These are phyloP conservation scores for Tachycineta bicolor DNA, from an alignment of 2,113 vertebrate genomes.

Conservation along the genomic window DNA sequence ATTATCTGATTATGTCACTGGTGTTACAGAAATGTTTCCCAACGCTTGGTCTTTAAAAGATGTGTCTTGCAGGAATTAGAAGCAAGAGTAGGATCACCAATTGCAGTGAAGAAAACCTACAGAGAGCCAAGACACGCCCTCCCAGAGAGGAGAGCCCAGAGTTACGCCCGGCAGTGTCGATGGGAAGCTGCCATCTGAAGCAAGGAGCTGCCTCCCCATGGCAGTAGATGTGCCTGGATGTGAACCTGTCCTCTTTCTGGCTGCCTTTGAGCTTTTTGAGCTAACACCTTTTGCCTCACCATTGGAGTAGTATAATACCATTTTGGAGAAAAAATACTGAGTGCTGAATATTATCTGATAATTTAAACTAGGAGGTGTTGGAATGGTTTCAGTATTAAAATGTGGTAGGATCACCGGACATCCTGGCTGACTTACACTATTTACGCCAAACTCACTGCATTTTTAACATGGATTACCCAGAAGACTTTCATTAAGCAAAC, in stretches of 20 bases:
- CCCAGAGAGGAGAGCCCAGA: neutral
- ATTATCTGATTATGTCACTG: neutral
- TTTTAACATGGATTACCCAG: neutral
- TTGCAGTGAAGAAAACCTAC: rapidly evolving
- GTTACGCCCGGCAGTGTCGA: rapidly evolving
- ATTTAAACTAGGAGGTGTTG: neutral
- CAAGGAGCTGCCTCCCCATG: neutral
- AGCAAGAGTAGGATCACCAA: neutral
- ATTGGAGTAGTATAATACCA: neutral
- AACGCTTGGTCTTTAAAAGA: neutral
- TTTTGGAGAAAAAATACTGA: neutral
- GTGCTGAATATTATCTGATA: neutral
- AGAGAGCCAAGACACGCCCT: neutral
- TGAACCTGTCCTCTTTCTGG: neutral
- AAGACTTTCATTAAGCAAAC: neutral
- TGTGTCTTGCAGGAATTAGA: neutral
- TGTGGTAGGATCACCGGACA: rapidly evolving
- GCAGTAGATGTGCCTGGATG: rapidly evolving
- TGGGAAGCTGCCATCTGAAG: rapidly evolving
- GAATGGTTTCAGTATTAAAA: neutral
- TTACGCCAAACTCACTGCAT: neutral
- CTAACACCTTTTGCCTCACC: neutral
- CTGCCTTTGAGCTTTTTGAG: neutral
- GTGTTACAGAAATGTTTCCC: neutral
- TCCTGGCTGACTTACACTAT: neutral